These are phyloP conservation scores for Hydropsyche betteni DNA, from an alignment of 2,888 invertebrate species.

Conservation along the genomic window DNA sequence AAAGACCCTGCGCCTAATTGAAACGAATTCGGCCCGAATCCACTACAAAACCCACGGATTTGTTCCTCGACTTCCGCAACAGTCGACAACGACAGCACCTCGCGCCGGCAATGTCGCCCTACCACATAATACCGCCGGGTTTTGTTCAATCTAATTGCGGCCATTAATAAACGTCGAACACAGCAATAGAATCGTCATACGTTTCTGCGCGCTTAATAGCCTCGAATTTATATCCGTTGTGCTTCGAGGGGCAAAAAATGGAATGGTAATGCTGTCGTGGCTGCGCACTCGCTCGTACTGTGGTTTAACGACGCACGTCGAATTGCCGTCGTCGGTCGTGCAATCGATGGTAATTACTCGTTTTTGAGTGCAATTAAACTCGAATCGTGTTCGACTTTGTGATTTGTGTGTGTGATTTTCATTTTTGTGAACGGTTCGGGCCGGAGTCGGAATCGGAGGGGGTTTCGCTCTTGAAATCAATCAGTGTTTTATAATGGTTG, in stretches of 20 bases:
- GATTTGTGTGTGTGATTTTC: no score
- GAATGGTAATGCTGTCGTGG: no score
- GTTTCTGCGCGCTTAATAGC: conserved; percentile 23
- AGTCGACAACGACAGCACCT: not conserved
- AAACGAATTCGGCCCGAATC: conserved; percentile 11
- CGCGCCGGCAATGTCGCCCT: conserved; percentile 13
- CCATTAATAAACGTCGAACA: conserved; percentile 15
- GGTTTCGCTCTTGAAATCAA: no score
- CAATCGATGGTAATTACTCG: no score
- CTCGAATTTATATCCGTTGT: conserved; percentile 22
- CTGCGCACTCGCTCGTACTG: no score
- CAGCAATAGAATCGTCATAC: conserved; percentile 38
- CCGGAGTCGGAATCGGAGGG: no score
- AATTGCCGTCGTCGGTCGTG: no score
- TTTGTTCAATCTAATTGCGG: conserved; percentile 28
- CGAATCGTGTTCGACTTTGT: no score
- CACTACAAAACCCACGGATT: conserved; percentile 3
- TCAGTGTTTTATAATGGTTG: no score
- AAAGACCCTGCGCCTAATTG: conserved; percentile 9
- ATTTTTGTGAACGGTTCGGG: no score
- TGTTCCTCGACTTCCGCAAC: not conserved
- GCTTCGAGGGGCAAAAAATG: not conserved
- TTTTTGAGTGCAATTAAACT: no score
- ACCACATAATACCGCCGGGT: conserved; percentile 20
- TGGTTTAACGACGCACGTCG: not conserved